These are phyloP conservation scores for Metopia argyrocephala DNA, from an alignment of 2,888 invertebrate genomes.

Conservation along the genomic window DNA sequence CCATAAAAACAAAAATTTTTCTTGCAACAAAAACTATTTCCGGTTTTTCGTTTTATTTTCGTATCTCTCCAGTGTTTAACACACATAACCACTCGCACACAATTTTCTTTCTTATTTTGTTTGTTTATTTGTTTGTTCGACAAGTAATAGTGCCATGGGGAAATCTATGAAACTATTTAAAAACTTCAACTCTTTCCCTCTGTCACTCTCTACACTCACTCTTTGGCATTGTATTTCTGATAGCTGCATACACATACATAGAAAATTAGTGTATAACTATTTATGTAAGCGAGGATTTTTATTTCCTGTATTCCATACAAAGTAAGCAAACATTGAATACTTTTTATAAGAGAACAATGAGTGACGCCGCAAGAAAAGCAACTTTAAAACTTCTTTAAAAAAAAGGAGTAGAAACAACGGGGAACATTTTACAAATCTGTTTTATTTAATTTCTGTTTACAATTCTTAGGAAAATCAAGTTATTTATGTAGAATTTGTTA, in stretches of 20 bases:
- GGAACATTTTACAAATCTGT: too few relatives aligned
- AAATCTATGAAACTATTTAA: slow-evolving; percentile 27
- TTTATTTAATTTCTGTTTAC: too few relatives aligned
- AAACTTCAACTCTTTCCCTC: neutral
- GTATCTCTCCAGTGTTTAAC: neutral
- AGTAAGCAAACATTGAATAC: neutral
- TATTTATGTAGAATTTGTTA: too few relatives aligned
- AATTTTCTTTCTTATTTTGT: neutral
- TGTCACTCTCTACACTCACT: neutral
- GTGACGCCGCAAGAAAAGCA: too few relatives aligned
- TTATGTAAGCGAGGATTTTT: too few relatives aligned
- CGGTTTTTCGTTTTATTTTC: neutral
- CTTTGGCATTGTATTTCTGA: too few relatives aligned
- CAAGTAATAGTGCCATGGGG: neutral
- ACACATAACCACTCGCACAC: neutral
- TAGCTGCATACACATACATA: too few relatives aligned
- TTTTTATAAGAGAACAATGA: neutral
- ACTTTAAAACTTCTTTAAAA: too few relatives aligned
- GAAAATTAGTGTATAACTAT: too few relatives aligned
- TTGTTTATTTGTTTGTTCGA: neutral
- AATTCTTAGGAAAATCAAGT: too few relatives aligned
- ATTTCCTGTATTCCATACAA: too few relatives aligned
- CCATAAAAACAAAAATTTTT: neutral
- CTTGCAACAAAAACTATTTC: slow-evolving; percentile 20
- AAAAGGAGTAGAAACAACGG: too few relatives aligned